A percentile compares a stretch with the other conserved stretches of the same genome.
Evolutionary conservation across 2,113 vertebrate species (phyloP).

Genomic region (Peromyscus polionotus): DNA sequence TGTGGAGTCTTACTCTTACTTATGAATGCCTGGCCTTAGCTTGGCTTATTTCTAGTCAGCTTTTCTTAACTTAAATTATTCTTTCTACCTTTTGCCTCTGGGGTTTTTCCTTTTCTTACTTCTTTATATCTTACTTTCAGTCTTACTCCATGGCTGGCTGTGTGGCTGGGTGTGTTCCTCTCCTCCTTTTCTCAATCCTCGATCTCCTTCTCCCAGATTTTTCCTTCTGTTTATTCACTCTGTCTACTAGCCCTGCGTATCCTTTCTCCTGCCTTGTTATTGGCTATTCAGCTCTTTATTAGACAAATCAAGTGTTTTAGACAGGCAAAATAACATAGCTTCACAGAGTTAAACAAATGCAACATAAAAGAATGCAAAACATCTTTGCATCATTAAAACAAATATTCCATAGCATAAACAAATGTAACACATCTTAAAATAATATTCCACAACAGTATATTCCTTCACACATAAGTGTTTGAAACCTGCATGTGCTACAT

Average conservation of each 20-base stretch:
- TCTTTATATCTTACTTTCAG: not conserved
- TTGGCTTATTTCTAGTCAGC: not conserved
- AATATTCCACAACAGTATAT: not conserved
- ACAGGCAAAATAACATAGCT: not conserved
- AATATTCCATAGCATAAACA: not conserved
- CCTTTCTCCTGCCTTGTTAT: not conserved
- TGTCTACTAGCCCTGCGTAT: not conserved
- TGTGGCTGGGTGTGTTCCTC: not conserved
- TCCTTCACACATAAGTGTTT: slow-evolving; percentile 21
- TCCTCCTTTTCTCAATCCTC: not conserved
- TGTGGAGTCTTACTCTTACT: not conserved
- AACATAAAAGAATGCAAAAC: no score
- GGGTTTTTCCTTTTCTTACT: not conserved
- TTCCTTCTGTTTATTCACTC: not conserved
- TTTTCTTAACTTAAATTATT: not conserved
- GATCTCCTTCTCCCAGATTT: not conserved
- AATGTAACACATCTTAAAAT: not conserved
- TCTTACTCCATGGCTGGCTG: not conserved
- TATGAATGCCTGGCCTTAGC: not conserved
- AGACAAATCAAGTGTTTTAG: not conserved
- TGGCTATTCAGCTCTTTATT: not conserved
- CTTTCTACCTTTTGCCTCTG: not conserved
- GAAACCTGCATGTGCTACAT: not conserved
- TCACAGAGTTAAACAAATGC: not conserved
- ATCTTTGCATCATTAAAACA: not conserved